phyloP scores from a whole-genome alignment of 2,113 vertebrate species.

The Phainopepla nitens region DNA sequence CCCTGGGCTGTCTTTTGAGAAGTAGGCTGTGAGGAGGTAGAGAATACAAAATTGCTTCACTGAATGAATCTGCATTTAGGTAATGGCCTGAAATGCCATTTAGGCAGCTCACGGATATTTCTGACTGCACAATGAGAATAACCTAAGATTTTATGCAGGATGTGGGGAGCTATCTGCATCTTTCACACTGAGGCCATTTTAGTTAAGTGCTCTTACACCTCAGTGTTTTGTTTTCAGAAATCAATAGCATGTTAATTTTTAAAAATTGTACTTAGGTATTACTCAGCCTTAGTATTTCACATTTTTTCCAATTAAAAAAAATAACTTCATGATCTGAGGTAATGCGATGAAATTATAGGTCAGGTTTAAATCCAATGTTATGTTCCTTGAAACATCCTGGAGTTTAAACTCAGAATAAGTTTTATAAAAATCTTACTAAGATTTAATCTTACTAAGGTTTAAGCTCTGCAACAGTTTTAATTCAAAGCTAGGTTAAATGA shows the following conservation, averaged over 20 bases:
- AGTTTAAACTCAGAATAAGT: neutral
- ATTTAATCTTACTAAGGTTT: neutral
- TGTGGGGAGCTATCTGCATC: neutral
- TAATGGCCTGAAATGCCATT: neutral
- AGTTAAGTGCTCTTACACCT: neutral
- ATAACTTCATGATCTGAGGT: neutral
- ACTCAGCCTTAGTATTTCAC: neutral
- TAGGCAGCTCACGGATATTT: neutral
- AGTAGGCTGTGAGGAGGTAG: neutral
- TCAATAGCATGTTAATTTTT: neutral
- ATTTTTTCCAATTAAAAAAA: neutral
- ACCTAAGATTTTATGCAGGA: neutral
- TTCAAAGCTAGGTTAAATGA: neutral
- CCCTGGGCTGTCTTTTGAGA: neutral
- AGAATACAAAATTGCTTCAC: neutral
- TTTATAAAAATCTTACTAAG: neutral
- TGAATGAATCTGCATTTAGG: neutral
- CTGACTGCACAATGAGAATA: neutral
- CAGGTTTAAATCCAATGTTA: neutral
- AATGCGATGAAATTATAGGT: neutral
- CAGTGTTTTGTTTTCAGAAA: neutral
- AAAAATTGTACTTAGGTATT: neutral
- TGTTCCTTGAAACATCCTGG: neutral
- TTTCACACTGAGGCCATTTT: neutral
- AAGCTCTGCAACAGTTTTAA: neutral